A percentile compares a stretch with the other conserved stretches of the same genome.
Conservation (phyloP, 2,113 vertebrate genomes). For the Gnathonemus longibarbis region DNA sequence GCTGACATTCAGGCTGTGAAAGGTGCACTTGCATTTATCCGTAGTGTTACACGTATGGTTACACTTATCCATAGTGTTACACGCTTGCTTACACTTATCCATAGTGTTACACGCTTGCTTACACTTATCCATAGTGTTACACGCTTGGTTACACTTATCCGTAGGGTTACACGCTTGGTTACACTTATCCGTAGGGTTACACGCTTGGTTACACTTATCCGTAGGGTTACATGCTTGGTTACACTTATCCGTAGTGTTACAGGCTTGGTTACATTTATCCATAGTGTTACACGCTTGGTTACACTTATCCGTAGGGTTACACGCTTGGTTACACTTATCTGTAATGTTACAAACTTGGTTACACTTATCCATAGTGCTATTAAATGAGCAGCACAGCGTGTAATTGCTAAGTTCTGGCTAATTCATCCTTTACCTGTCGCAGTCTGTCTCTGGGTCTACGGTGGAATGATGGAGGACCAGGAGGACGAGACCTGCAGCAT, state of each 20-base stretch:
- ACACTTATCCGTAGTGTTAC: background rate
- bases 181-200: background rate
- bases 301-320: background rate
- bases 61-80: too few relatives aligned
- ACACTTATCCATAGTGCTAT: background rate
- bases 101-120: too few relatives aligned
- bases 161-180: background rate
- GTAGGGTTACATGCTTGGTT: too few relatives aligned
- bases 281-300: background rate
- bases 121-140: too few relatives aligned
- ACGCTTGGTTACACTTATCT: background rate
- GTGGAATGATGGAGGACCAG: conserved; percentile 47
- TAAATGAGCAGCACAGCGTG: background rate
- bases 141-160: too few relatives aligned
- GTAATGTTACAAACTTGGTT: background rate
- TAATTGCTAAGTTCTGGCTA: background rate
- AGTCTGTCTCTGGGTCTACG: background rate
- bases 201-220: background rate
- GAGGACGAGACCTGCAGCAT: conserved; percentile 55
- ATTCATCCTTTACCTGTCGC: background rate
- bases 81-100: too few relatives aligned
- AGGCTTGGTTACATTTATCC: background rate
- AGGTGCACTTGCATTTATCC: background rate
- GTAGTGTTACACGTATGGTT: too few relatives aligned
- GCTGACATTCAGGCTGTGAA: background rate